phyloP scores from a whole-genome alignment of 2,113 vertebrate species.

The Eulemur macaco region DNA sequence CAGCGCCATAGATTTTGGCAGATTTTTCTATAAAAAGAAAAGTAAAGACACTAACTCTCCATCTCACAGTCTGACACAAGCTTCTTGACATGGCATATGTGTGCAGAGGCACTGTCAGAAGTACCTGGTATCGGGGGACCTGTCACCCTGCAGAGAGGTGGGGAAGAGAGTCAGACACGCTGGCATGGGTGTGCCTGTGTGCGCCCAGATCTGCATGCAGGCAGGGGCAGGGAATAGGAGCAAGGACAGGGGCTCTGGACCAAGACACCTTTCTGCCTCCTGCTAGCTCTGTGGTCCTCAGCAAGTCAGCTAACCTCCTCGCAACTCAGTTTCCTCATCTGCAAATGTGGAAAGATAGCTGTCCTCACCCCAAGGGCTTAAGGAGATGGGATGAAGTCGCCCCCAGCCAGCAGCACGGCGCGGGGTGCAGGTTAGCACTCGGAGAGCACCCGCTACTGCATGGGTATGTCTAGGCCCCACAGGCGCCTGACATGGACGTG shows the following conservation, averaged over 20 bases:
- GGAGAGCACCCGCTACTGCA: fast-evolving
- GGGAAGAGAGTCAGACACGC: background rate
- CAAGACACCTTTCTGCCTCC: background rate
- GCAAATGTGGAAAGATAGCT: background rate
- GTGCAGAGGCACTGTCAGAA: background rate
- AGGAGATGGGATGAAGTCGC: background rate
- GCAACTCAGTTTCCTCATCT: background rate
- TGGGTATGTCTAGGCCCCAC: background rate
- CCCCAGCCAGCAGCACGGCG: fast-evolving
- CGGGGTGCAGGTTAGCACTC: background rate
- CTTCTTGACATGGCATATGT: background rate
- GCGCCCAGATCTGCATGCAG: background rate
- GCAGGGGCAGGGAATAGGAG: background rate
- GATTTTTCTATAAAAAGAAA: background rate
- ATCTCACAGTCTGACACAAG: background rate
- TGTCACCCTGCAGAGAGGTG: background rate
- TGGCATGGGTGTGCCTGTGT: background rate
- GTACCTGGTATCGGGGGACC: background rate
- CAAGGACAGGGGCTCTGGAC: background rate
- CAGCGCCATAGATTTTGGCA: background rate
- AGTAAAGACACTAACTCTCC: background rate
- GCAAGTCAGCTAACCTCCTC: background rate
- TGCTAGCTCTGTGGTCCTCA: background rate
- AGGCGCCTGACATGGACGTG: fast-evolving
- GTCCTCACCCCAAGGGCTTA: background rate